Percentiles rank a stretch among this genome's conserved stretches.
phyloP scores from a whole-genome alignment of 1,140 invertebrate species.

The Plectrocnemia conspersa region DNA sequence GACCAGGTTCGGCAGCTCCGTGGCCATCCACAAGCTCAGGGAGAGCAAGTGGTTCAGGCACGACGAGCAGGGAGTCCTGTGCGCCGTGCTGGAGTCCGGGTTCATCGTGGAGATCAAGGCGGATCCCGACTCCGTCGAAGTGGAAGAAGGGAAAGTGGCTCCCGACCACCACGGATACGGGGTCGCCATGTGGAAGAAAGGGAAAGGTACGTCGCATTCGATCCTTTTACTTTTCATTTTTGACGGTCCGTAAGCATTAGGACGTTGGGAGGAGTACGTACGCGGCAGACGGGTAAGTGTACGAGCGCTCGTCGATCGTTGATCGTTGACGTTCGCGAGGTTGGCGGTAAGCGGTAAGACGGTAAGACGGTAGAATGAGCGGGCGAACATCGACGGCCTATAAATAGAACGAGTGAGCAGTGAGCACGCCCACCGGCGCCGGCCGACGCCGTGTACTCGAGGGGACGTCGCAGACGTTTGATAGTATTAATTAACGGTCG shows the following conservation, averaged over 20 bases:
- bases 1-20: constrained; percentile 56
- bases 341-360: background rate
- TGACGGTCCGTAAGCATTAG: too few relatives aligned
- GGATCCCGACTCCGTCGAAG: constrained; percentile 43
- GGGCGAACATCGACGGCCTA: constrained; percentile 3
- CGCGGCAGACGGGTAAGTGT: too few relatives aligned
- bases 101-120: constrained; percentile 60
- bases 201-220: constrained; percentile 62
- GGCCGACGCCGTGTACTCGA: constrained; percentile 3
- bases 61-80: constrained; percentile 61
- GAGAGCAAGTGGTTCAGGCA: constrained; percentile 65
- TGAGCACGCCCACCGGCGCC: background rate
- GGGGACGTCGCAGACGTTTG: too few relatives aligned
- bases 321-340: background rate
- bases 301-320: background rate
- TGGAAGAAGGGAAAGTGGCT: constrained; percentile 42
- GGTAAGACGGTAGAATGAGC: background rate
- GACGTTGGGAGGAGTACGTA: too few relatives aligned
- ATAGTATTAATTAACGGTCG: too few relatives aligned
- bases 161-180: constrained; percentile 55
- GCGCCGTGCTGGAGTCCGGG: constrained; percentile 62
- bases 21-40: constrained; percentile 61
- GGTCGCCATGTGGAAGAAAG: constrained; percentile 60
- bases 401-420: constrained; percentile 15
- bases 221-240: too few relatives aligned